Evolutionary conservation across 1,140 invertebrate species (phyloP).

Genomic region (Drosophila navojoa): DNA sequence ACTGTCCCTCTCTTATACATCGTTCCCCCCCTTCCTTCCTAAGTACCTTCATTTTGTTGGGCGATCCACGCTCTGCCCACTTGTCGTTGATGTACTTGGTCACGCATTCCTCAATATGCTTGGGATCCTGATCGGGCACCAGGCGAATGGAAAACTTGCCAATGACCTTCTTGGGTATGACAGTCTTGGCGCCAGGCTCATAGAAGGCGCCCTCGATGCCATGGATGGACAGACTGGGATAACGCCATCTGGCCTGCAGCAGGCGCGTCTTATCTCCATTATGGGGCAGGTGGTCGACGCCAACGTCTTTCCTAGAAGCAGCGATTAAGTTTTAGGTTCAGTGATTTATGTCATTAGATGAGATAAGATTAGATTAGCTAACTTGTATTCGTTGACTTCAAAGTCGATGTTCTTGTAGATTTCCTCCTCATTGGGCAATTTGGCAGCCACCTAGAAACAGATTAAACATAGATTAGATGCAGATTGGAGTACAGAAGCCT

Average conservation of each 20-base stretch:
- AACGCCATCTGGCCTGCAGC: conserved; percentile 96
- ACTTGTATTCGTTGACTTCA: conserved; percentile 90
- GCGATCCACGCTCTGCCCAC: conserved; percentile 90
- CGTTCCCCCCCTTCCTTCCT: too few species aligned
- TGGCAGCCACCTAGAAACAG: conserved; percentile 65
- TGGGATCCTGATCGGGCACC: conserved; percentile 95
- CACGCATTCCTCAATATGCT: conserved; percentile 90
- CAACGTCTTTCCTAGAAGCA: conserved; percentile 86
- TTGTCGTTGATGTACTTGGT: conserved; percentile 89
- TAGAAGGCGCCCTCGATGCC: conserved; percentile 95
- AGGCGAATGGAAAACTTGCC: conserved; percentile 98
- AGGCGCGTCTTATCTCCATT: conserved; percentile 90
- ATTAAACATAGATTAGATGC: conserved; percentile 15
- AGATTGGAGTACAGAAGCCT: background rate
- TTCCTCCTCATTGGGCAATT: conserved; percentile 90
- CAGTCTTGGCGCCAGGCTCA: conserved; percentile 96
- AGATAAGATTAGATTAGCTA: conserved; percentile 82
- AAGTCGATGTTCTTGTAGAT: conserved; percentile 96
- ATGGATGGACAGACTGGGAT: conserved; percentile 95
- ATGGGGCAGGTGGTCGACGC: conserved; percentile 89
- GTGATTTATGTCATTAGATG: conserved; percentile 50
- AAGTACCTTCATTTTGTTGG: conserved; percentile 92
- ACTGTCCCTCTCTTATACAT: too few species aligned
- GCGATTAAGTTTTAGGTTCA: conserved; percentile 13
- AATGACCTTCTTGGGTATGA: conserved; percentile 96